phyloP scores from a whole-genome alignment of 2,888 invertebrate genomes.

The Drosophila mulleri region DNA sequence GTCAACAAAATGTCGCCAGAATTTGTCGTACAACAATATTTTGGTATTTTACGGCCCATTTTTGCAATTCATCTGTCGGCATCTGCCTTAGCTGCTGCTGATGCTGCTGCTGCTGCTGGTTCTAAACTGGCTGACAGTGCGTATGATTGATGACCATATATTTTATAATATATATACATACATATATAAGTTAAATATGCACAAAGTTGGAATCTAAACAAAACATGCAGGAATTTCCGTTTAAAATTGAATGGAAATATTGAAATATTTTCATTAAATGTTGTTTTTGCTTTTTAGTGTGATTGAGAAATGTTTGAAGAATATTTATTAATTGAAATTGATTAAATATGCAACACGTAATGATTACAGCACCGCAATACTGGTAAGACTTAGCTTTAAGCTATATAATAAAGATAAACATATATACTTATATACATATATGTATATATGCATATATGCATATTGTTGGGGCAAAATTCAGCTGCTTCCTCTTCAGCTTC shows the following conservation, averaged over 20 bases:
- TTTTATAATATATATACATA: not conserved
- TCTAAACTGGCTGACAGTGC: constrained; percentile 50
- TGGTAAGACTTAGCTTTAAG: constrained; percentile 66
- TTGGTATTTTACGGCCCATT: constrained; percentile 11
- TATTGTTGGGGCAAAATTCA: not conserved
- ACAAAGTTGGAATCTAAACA: not conserved
- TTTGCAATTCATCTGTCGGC: constrained; percentile 53
- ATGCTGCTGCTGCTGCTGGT: not conserved
- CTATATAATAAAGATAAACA: not conserved
- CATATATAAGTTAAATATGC: not conserved
- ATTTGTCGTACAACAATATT: constrained; percentile 44
- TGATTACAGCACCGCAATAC: constrained; percentile 70
- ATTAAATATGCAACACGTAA: constrained; percentile 65
- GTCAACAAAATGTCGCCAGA: constrained; percentile 57
- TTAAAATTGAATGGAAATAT: not conserved
- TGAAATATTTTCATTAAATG: not conserved
- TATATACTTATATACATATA: not conserved
- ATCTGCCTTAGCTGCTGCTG: constrained; percentile 14
- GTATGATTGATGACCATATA: constrained; percentile 68
- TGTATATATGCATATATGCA: not conserved
- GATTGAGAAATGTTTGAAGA: constrained; percentile 13
- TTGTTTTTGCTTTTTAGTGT: constrained; percentile 3
- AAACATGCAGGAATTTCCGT: not conserved
- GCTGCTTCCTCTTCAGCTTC: constrained; percentile 9
- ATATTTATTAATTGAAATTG: constrained; percentile 17